These are phyloP conservation scores for Mustela erminea DNA, from an alignment of 2,797 vertebrate species.

Conservation along the genomic window DNA sequence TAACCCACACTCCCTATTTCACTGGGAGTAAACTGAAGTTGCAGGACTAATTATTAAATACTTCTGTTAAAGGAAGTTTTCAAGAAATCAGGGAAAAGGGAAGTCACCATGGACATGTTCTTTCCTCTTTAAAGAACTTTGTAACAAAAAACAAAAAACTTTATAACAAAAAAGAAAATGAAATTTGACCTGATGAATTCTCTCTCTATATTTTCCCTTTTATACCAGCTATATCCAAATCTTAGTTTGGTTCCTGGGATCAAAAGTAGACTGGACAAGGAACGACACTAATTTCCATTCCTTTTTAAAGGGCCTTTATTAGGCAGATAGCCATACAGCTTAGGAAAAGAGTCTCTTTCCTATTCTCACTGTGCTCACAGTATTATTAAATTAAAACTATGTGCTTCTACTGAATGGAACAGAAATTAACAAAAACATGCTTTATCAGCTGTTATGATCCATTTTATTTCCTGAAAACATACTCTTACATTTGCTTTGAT, in stretches of 20 bases:
- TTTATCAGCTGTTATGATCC: not conserved
- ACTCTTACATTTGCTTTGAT: not conserved
- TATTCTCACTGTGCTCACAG: conserved; percentile 21
- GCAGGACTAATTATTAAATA: not conserved
- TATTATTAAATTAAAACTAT: not conserved
- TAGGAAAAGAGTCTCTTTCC: not conserved
- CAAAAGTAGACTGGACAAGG: conserved; percentile 30
- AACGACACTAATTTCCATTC: conserved; percentile 28
- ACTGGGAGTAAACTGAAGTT: not conserved
- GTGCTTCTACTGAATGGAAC: not conserved
- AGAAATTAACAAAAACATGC: not conserved
- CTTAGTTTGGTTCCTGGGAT: conserved; percentile 47
- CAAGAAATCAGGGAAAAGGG: not conserved
- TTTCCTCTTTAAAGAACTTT: not conserved
- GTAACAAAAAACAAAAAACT: not conserved
- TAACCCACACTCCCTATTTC: not conserved
- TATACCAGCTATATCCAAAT: conserved; percentile 29
- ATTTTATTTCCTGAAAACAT: not conserved
- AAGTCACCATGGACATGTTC: not conserved
- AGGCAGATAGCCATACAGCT: not conserved
- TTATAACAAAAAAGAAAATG: not conserved
- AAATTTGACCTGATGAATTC: not conserved
- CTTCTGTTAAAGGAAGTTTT: not conserved
- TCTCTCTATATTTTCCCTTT: not conserved
- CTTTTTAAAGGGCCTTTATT: not conserved